phyloP scores from a whole-genome alignment of 2,797 vertebrate species.

The Crenuchus spilurus region DNA sequence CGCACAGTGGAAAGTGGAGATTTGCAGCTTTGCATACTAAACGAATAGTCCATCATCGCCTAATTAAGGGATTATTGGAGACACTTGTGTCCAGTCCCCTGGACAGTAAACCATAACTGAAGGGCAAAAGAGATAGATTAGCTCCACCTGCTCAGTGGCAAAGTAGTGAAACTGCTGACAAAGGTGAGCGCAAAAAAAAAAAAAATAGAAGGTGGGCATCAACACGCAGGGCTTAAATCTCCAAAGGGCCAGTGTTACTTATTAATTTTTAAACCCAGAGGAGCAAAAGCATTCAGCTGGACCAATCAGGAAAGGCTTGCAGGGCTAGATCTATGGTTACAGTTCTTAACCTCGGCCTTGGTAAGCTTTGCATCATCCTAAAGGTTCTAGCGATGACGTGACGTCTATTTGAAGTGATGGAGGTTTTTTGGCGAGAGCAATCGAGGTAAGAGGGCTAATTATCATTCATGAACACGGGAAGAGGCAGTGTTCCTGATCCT shows the following conservation, averaged over 20 bases:
- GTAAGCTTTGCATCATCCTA: conserved; percentile 46
- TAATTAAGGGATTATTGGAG: conserved; percentile 84
- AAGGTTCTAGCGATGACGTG: conserved; percentile 15
- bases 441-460: conserved; percentile 45
- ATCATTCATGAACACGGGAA: conserved; percentile 44
- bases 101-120: conserved; percentile 82
- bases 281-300: neutral
- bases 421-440: conserved; percentile 17
- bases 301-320: conserved; percentile 9
- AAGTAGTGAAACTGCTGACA: conserved; percentile 77
- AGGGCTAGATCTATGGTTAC: conserved; percentile 47
- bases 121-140: conserved; percentile 80
- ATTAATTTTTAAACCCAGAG: conserved; percentile 57
- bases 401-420: conserved; percentile 4
- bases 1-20: conserved; percentile 66
- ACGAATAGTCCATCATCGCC: conserved; percentile 80
- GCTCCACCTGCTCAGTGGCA: conserved; percentile 75
- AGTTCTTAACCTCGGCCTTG: conserved; percentile 46
- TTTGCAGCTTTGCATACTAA: conserved; percentile 82
- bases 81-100: conserved; percentile 78
- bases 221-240: conserved; percentile 57
- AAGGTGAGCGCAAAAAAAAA: conserved; percentile 63
- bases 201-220: conserved; percentile 51
- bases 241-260: conserved; percentile 37
- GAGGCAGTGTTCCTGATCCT: conserved; percentile 10